Conservation (phyloP, 2,888 invertebrate genomes). For the Caenorhabditis sp. region DNA sequence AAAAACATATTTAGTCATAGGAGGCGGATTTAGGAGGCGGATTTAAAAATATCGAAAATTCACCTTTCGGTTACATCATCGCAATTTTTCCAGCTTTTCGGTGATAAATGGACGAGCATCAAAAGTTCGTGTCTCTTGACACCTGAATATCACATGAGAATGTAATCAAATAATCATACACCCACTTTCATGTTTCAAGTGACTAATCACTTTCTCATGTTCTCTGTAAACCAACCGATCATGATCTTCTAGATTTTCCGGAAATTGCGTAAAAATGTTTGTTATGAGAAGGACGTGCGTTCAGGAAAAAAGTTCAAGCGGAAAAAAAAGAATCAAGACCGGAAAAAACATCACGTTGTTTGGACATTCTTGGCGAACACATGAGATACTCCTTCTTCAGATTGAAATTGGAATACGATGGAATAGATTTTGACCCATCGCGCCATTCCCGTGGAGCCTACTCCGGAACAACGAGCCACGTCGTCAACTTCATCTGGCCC, state of each 20-base stretch:
- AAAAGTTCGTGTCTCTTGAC: slow-evolving; percentile 43
- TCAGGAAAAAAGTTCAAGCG: too few relatives aligned
- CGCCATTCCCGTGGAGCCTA: slow-evolving; percentile 61
- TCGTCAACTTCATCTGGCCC: slow-evolving; percentile 68
- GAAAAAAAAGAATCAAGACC: not conserved
- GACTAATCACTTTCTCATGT: slow-evolving; percentile 21
- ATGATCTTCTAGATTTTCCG: too few relatives aligned
- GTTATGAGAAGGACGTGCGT: too few relatives aligned
- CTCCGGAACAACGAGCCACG: slow-evolving; percentile 44
- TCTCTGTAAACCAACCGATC: not conserved
- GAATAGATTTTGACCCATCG: slow-evolving; percentile 58
- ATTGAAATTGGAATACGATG: slow-evolving; percentile 65
- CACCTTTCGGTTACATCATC: slow-evolving; percentile 6
- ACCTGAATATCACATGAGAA: not conserved
- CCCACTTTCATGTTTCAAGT: slow-evolving; percentile 31
- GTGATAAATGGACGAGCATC: slow-evolving; percentile 30
- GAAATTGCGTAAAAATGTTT: too few relatives aligned
- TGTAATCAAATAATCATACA: too few relatives aligned
- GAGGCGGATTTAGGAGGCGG: slow-evolving; percentile 11
- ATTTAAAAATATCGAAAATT: not conserved
- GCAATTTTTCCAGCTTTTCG: not conserved
- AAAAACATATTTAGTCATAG: slow-evolving; percentile 21
- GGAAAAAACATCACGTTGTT: not conserved
- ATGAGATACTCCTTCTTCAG: slow-evolving; percentile 40
- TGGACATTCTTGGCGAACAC: not conserved